Conservation (phyloP, 2,888 invertebrate species). For the Cataglyphis albicans region DNA sequence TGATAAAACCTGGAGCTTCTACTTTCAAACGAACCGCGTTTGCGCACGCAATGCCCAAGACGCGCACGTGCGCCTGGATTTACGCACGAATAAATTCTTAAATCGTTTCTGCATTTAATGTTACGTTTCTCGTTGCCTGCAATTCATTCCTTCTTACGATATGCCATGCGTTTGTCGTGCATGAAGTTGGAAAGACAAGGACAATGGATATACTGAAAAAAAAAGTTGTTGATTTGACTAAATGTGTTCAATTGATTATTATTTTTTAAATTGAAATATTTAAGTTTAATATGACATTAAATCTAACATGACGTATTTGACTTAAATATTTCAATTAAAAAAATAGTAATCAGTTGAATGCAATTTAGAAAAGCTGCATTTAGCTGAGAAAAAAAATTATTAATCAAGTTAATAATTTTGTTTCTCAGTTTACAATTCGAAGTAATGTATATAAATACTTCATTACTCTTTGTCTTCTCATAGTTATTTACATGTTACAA, state of each 20-base stretch:
- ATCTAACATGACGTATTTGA: too few species aligned
- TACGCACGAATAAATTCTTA: constrained; percentile 51
- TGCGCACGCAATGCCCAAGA: constrained; percentile 12
- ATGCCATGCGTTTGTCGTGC: constrained; percentile 23
- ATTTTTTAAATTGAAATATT: too few species aligned
- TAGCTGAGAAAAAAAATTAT: too few species aligned
- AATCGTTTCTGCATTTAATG: constrained; percentile 50
- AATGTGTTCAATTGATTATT: too few species aligned
- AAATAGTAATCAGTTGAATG: too few species aligned
- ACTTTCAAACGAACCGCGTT: constrained; percentile 44
- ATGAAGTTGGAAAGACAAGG: not conserved
- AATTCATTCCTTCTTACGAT: constrained; percentile 42
- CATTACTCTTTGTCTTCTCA: not conserved
- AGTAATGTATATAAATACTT: not conserved
- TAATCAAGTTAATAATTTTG: too few species aligned
- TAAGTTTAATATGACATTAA: too few species aligned
- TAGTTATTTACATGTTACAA: not conserved
- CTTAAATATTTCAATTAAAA: too few species aligned
- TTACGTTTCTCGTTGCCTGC: constrained; percentile 34
- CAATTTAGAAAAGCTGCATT: too few species aligned
- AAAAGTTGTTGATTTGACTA: too few species aligned
- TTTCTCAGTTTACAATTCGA: too few species aligned
- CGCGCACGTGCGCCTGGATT: constrained; percentile 50
- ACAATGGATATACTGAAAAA: not conserved
- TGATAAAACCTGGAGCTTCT: constrained; percentile 42